Percentiles rank a stretch among this genome's conserved stretches.
Evolutionary conservation across 1,140 invertebrate genomes (phyloP).

Genomic region (Drosophila nebulosa): DNA sequence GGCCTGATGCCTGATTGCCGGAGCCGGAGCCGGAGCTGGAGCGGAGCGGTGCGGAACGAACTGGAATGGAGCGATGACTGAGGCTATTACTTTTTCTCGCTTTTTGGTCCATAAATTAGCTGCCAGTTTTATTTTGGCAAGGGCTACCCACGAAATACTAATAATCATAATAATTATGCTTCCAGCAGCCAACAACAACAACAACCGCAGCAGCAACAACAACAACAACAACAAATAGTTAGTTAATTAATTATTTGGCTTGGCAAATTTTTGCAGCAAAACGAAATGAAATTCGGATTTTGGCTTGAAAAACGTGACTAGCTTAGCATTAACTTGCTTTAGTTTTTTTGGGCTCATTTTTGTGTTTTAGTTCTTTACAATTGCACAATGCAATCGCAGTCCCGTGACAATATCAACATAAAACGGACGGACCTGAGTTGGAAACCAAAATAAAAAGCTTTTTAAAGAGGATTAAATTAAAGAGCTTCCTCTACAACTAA

Average conservation of each 20-base stretch:
- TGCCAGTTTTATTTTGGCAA: neutral
- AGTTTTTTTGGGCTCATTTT: neutral
- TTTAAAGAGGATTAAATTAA: too few relatives aligned
- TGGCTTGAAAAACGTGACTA: slow-evolving; percentile 47
- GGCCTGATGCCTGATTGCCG: neutral
- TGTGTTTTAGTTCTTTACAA: too few relatives aligned
- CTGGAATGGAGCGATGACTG: too few relatives aligned
- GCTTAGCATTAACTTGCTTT: slow-evolving; percentile 20
- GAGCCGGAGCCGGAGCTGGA: too few relatives aligned
- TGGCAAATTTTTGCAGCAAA: neutral
- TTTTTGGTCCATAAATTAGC: neutral
- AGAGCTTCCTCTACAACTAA: too few relatives aligned
- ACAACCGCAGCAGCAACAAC: neutral
- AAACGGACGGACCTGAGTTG: neutral
- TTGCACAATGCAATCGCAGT: neutral
- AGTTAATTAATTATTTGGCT: neutral
- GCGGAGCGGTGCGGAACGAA: too few relatives aligned
- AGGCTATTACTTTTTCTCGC: neutral
- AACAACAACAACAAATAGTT: neutral
- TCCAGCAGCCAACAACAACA: neutral
- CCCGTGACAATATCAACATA: neutral
- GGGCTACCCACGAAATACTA: neutral
- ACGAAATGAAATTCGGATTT: neutral
- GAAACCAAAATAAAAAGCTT: too few relatives aligned
- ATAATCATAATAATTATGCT: neutral